A percentile compares a stretch with the other conserved stretches of the same genome.
Evolutionary conservation across 2,797 vertebrate species (phyloP).

Genomic region (Hippoglossus hippoglossus): DNA sequence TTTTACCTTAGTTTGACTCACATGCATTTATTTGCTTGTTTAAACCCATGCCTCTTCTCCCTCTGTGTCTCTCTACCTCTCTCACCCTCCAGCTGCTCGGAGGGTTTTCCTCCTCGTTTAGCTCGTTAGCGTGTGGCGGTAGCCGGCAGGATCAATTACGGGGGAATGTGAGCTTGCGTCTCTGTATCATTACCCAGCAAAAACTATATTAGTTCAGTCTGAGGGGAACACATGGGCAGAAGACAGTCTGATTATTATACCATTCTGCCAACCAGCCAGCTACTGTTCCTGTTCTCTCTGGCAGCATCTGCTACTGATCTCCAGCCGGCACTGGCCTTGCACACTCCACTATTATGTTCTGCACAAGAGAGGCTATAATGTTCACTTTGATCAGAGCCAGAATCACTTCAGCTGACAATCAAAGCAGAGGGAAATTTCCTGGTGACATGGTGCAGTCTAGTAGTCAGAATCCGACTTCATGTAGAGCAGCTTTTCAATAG

Average conservation of each 20-base stretch:
- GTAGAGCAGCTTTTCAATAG: neutral
- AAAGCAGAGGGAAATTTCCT: constrained; percentile 38
- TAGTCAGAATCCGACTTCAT: constrained; percentile 30
- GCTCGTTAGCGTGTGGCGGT: constrained; percentile 80
- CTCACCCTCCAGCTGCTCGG: constrained; percentile 67
- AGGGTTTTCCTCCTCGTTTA: constrained; percentile 83
- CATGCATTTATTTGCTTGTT: constrained; percentile 73
- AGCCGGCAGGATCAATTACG: constrained; percentile 84
- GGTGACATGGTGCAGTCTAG: constrained; percentile 28
- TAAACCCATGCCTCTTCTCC: constrained; percentile 45
- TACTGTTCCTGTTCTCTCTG: constrained; percentile 55
- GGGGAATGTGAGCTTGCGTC: constrained; percentile 78
- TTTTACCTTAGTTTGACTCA: constrained; percentile 70
- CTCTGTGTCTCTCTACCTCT: constrained; percentile 52
- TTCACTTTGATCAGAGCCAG: constrained; percentile 65
- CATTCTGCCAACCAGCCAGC: constrained; percentile 57
- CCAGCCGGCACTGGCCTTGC: constrained; percentile 54
- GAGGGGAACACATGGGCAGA: constrained; percentile 76
- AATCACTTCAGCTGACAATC: constrained; percentile 54
- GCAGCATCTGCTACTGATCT: constrained; percentile 68
- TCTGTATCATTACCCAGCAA: constrained; percentile 82
- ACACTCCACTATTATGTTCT: constrained; percentile 46
- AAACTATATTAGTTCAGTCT: constrained; percentile 82
- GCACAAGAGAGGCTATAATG: constrained; percentile 47
- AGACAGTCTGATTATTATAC: constrained; percentile 68